phyloP scores from a whole-genome alignment of 2,888 invertebrate species.

The Rotaria magnacalcarata region DNA sequence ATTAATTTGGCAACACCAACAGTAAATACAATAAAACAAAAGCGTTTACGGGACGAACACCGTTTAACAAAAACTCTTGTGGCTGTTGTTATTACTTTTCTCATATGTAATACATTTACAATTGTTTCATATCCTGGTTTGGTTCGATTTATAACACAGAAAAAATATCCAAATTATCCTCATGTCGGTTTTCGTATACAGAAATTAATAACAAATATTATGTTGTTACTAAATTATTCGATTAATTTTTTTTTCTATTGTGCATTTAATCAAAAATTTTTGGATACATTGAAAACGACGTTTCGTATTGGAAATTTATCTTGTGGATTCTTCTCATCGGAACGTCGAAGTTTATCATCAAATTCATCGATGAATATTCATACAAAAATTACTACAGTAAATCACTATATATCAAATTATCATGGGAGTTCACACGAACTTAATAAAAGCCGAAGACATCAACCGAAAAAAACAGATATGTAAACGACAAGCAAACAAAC shows the following conservation, averaged over 20 bases:
- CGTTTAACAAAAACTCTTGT: slow-evolving; percentile 43
- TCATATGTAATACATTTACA: slow-evolving; percentile 43
- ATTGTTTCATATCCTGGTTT: slow-evolving; percentile 42
- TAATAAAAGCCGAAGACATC: not conserved
- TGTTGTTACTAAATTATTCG: slow-evolving; percentile 48
- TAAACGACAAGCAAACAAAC: no score
- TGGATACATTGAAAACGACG: slow-evolving; percentile 40
- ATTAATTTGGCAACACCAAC: not conserved
- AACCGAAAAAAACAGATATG: not conserved
- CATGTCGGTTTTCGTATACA: slow-evolving; percentile 39
- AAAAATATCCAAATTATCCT: slow-evolving; percentile 37
- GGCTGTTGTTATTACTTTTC: slow-evolving; percentile 35
- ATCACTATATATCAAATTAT: not conserved
- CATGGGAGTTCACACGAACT: not conserved
- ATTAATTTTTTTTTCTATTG: slow-evolving; percentile 56
- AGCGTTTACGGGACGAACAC: slow-evolving; percentile 36
- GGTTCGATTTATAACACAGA: not conserved
- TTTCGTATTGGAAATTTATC: slow-evolving; percentile 27
- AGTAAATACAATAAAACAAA: not conserved
- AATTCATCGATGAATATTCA: not conserved
- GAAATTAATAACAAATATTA: slow-evolving; percentile 43
- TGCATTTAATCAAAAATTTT: slow-evolving; percentile 51
- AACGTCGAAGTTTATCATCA: not conserved
- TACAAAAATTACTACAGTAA: not conserved
- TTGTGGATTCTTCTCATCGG: not conserved